Base-by-base conservation (phyloP, 30 jellyfish, hydroid and myxozoan species). In the Sanderia malayensis region DNA sequence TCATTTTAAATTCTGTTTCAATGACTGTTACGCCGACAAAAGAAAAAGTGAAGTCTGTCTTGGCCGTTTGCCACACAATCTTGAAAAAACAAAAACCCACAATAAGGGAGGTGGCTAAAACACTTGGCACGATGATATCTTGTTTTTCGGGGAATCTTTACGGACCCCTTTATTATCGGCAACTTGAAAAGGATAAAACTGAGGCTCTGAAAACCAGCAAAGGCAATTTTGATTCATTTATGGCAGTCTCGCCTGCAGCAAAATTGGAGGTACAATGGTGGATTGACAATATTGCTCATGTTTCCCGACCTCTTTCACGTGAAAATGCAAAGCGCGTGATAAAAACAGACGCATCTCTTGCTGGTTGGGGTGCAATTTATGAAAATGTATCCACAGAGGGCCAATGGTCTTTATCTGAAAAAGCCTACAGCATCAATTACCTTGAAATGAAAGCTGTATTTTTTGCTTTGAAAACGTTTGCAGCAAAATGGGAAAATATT, bases 281-380 rank as follows among this genome's bases (percentile, higher is more conserved):
- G 74, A 62, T 62, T 11, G 53, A 32, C 22, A 62, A 62, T 62
- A 26, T 62, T 0, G 20, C 13, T 9, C 2, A 18, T 21, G 74
- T 45, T 8, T 29, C 30, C 25, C 26, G 22, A 62, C 55, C 74
- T 22, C 22, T 62, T 7, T 9, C 27, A 31, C 74, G 27, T 15
- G 74, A 0, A 6, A 26, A 30, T 62, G 52, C 27, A 22, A 0
- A 1, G 7, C 53, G 18, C 2, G 59, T 23, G 29, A 62, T 62
- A 37, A 62, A 23, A 62, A 62, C 74, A 8, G 55, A 62, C 27
- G 74, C 74, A 32, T 62, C 74, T 53, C 46, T 62, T 15, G 25
- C 4, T 23, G 74, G 74, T 1, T 62, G 74, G 74, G 74, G 74
- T 17, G 74, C 74, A 29, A 23, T 13, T 62, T 62, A 30, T 62